phyloP scores from a whole-genome alignment of 92 coral and sea anemone genomes.

The Epizoanthus illoricatus region DNA sequence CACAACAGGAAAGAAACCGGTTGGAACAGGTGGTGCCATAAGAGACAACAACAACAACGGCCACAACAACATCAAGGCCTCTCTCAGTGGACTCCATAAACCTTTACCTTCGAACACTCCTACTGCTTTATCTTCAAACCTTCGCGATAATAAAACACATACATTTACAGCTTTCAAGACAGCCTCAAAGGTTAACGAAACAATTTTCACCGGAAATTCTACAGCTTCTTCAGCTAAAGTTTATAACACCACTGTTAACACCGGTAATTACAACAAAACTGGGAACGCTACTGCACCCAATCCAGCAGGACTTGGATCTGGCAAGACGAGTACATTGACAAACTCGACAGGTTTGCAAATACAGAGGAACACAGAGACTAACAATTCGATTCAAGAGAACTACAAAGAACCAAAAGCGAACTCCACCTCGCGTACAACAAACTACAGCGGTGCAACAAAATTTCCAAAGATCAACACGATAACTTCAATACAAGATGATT shows the following conservation, averaged over 20 bases:
- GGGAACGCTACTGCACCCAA: background rate
- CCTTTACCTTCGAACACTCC: background rate
- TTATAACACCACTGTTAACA: background rate
- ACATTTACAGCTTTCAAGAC: background rate
- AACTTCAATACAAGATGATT: background rate
- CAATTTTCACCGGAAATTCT: background rate
- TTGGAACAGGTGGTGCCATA: background rate
- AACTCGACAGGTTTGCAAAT: too few relatives aligned
- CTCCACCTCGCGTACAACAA: background rate
- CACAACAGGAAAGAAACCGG: background rate
- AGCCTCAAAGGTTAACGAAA: background rate
- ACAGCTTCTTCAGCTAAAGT: background rate
- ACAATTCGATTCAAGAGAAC: background rate
- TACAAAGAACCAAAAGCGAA: background rate
- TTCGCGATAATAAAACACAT: too few relatives aligned
- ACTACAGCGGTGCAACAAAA: background rate
- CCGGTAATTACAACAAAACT: background rate
- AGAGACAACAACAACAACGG: background rate
- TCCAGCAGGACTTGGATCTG: background rate
- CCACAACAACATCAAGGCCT: background rate
- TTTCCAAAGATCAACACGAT: background rate
- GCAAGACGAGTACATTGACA: background rate
- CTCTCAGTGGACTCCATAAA: background rate
- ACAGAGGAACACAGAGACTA: too few relatives aligned
- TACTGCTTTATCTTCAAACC: background rate